These are phyloP conservation scores for Hypotaenidia okinawae DNA, from an alignment of 2,797 vertebrate genomes.

Conservation along the genomic window DNA sequence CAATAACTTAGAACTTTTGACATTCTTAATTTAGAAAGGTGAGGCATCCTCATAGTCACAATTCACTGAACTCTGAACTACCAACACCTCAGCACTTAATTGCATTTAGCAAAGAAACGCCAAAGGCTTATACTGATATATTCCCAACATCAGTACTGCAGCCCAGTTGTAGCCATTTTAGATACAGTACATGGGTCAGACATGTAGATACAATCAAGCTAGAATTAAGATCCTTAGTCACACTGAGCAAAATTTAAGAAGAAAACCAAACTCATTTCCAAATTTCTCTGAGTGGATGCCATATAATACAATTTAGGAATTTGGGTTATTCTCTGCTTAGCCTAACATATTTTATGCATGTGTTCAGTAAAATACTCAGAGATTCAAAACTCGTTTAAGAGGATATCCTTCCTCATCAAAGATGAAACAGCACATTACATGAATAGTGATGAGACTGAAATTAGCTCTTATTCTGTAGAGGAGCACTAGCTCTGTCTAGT, in stretches of 20 bases:
- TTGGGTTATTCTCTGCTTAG: conserved; percentile 18
- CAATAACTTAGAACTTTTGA: not conserved
- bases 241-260: not conserved
- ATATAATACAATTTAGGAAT: not conserved
- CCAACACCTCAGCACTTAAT: not conserved
- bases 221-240: conserved; percentile 11
- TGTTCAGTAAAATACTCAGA: conserved; percentile 34
- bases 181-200: not conserved
- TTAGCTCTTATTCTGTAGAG: not conserved
- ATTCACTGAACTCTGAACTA: not conserved
- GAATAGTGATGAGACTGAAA: not conserved
- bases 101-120: not conserved
- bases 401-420: conserved; percentile 45
- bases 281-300: not conserved
- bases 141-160: not conserved
- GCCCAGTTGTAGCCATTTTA: not conserved
- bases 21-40: not conserved
- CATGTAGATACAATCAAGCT: not conserved
- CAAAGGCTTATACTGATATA: not conserved
- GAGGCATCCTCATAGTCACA: not conserved
- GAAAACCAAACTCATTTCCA: conserved; percentile 16
- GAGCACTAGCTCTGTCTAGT: not conserved
- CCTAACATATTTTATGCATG: not conserved
- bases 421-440: conserved; percentile 17
- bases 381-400: conserved; percentile 50